These are phyloP conservation scores for Thecophora atra DNA, from an alignment of 2,888 invertebrate genomes.

Conservation along the genomic window DNA sequence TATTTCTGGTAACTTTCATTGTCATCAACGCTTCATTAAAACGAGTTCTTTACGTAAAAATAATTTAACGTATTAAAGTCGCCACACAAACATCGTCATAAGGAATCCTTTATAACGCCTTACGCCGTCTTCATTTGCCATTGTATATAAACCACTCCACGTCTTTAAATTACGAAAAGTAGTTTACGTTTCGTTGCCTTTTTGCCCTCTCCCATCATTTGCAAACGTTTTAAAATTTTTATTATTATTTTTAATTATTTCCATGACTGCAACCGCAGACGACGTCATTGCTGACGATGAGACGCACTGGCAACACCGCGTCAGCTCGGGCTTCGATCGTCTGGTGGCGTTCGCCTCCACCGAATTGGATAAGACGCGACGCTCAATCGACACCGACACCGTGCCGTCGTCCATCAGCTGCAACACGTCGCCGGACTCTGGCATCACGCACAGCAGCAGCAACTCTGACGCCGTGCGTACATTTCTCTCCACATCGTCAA, in stretches of 20 bases:
- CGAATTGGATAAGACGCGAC: constrained; percentile 85
- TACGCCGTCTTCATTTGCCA: too few species aligned
- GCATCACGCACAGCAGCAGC: constrained; percentile 78
- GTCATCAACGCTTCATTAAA: too few species aligned
- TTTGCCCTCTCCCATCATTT: too few species aligned
- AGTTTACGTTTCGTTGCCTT: too few species aligned
- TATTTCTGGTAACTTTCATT: too few species aligned
- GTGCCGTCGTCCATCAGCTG: constrained; percentile 69
- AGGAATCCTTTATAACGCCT: too few species aligned
- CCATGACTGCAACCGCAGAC: constrained; percentile 50
- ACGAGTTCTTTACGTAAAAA: too few species aligned
- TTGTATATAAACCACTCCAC: too few species aligned
- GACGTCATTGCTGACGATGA: constrained; percentile 75
- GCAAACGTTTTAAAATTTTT: constrained; percentile 4
- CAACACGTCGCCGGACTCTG: constrained; percentile 88
- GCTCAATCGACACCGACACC: constrained; percentile 79
- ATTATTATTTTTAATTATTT: constrained; percentile 11
- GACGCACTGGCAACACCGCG: constrained; percentile 92
- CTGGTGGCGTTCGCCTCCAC: constrained; percentile 93
- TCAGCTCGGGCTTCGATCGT: constrained; percentile 92
- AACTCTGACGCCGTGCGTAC: constrained; percentile 63
- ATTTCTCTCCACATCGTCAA: constrained; percentile 67
- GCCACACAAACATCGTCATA: too few species aligned
- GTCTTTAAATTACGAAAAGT: too few species aligned
- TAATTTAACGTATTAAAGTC: too few species aligned